Conservation (phyloP, 2,797 vertebrate genomes). For the Rhinella marina region DNA sequence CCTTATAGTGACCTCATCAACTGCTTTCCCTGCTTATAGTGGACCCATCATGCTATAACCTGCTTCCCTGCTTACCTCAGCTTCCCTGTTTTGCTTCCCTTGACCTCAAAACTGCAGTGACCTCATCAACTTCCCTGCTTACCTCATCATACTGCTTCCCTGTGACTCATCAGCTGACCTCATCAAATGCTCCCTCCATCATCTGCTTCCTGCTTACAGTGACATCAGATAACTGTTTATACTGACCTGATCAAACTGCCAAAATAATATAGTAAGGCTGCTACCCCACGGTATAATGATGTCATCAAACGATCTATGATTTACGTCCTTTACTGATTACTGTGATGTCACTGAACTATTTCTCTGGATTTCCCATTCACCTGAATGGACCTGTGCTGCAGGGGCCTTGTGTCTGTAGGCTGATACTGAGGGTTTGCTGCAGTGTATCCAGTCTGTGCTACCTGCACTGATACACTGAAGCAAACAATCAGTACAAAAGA, state of each 20-base stretch:
- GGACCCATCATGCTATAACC: neutral
- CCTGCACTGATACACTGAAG: no score
- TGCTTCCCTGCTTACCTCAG: neutral
- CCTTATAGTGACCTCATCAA: neutral
- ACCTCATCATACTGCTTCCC: neutral
- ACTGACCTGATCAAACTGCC: no score
- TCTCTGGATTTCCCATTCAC: neutral
- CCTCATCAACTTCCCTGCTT: neutral
- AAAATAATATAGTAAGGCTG: no score
- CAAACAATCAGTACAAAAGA: no score
- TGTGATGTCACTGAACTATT: neutral
- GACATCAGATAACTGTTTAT: neutral
- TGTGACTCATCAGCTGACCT: neutral
- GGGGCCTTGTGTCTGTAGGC: no score
- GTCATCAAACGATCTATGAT: neutral
- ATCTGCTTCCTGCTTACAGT: neutral
- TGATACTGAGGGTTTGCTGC: no score
- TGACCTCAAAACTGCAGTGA: neutral
- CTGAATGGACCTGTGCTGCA: neutral
- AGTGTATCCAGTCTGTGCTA: no score
- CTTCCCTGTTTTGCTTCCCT: neutral
- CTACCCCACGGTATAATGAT: no score
- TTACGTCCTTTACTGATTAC: neutral
- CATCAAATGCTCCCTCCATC: no score
- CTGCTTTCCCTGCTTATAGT: neutral